phyloP scores from a whole-genome alignment of 2,888 invertebrate genomes.

The Pherbina coryleti region DNA sequence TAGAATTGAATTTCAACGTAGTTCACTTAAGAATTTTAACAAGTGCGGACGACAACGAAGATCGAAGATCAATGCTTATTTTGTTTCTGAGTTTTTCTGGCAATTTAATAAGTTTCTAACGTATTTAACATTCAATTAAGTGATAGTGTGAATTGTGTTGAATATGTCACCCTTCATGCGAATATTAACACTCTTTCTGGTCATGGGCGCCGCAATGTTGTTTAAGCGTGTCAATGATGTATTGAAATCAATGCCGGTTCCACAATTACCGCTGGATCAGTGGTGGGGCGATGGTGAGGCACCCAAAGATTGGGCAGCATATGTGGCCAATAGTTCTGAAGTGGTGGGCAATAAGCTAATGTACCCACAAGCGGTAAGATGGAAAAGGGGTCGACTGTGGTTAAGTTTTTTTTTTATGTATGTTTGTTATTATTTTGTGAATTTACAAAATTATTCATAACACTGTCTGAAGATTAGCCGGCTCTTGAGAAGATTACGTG shows the following conservation, averaged over 20 bases:
- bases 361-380: conserved; percentile 25
- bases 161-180: conserved; percentile 54
- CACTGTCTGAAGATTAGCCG: too few relatives aligned
- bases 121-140: background rate
- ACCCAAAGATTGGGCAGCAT: conserved; percentile 57
- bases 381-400: background rate
- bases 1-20: background rate
- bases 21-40: background rate
- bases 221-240: conserved; percentile 54
- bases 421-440: too few relatives aligned
- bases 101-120: background rate
- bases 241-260: conserved; percentile 52
- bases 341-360: conserved; percentile 54
- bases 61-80: background rate
- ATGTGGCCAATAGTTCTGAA: conserved; percentile 56
- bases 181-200: conserved; percentile 56
- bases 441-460: too few relatives aligned
- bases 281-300: conserved; percentile 65
- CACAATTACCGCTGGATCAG: conserved; percentile 55
- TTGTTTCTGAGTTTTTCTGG: background rate
- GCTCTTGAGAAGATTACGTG: too few relatives aligned
- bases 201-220: conserved; percentile 55
- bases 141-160: background rate
- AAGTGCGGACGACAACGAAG: background rate
- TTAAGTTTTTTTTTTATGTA: background rate